Percentiles rank a stretch among this genome's conserved stretches.
phyloP scores from a whole-genome alignment of 2,888 invertebrate species.

The Matsumyia berberina region DNA sequence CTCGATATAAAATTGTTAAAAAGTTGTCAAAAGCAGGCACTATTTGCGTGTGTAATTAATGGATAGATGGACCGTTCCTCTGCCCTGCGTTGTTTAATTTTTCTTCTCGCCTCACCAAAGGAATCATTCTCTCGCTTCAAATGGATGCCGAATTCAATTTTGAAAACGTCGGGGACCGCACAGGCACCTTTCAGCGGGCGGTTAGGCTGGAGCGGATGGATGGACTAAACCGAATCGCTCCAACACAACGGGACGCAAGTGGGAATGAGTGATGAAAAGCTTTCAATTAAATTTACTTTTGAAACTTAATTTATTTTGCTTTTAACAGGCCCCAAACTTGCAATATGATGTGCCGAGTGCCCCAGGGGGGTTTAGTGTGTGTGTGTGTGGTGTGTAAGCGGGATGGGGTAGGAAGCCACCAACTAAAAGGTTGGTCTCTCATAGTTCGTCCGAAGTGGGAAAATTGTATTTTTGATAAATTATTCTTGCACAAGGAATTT shows the following conservation, averaged over 20 bases:
- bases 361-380: neutral
- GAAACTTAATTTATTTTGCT: slow-evolving; percentile 76
- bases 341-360: slow-evolving; percentile 24
- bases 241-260: slow-evolving; percentile 51
- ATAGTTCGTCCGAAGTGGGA: slow-evolving; percentile 38
- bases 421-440: slow-evolving; percentile 71
- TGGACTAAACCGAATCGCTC: slow-evolving; percentile 32
- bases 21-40: slow-evolving; percentile 64
- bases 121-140: slow-evolving; percentile 33
- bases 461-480: slow-evolving; percentile 75
- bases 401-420: slow-evolving; percentile 36
- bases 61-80: slow-evolving; percentile 42
- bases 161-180: slow-evolving; percentile 22
- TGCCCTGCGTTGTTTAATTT: too few relatives aligned
- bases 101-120: slow-evolving; percentile 4
- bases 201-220: slow-evolving; percentile 19
- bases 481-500: slow-evolving; percentile 68
- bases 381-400: slow-evolving; percentile 10
- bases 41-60: slow-evolving; percentile 64
- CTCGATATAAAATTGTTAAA: slow-evolving; percentile 45
- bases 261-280: slow-evolving; percentile 74
- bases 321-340: slow-evolving; percentile 56
- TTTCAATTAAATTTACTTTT: slow-evolving; percentile 76
- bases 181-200: slow-evolving; percentile 17
- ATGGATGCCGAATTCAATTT: slow-evolving; percentile 62